These are phyloP conservation scores for Acanthococcus lagerstroemiae DNA, from an alignment of 2,888 invertebrate species.

Conservation along the genomic window DNA sequence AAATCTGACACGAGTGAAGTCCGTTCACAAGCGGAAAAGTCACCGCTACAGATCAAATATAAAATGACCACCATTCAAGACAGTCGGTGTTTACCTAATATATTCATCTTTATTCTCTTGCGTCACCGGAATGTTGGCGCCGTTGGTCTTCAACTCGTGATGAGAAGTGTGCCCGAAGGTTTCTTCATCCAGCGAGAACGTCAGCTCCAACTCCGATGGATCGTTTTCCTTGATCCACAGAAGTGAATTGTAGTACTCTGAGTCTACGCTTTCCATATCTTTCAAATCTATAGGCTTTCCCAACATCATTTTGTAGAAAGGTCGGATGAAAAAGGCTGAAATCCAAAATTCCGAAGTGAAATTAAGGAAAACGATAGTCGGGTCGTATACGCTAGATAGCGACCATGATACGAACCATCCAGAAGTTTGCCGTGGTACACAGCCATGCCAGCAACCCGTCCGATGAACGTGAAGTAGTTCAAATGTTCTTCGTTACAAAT, in stretches of 20 bases:
- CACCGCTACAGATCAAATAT: no score
- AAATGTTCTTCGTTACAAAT: slow-evolving; percentile 96
- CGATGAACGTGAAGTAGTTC: slow-evolving; percentile 97
- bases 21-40: no score
- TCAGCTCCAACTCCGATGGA: slow-evolving; percentile 84
- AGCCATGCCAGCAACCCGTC: slow-evolving; percentile 96
- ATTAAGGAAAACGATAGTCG: no score
- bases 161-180: slow-evolving; percentile 90
- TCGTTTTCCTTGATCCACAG: slow-evolving; percentile 95
- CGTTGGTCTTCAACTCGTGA: slow-evolving; percentile 80
- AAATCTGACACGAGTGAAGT: no score
- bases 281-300: slow-evolving; percentile 83
- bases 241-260: slow-evolving; percentile 95
- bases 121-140: slow-evolving; percentile 79
- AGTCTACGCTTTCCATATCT: slow-evolving; percentile 98
- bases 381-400: no score
- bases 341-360: no score
- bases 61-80: no score
- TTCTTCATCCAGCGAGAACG: slow-evolving; percentile 94
- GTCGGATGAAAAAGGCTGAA: slow-evolving; percentile 94
- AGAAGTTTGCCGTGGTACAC: slow-evolving; percentile 96
- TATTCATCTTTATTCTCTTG: slow-evolving; percentile 95
- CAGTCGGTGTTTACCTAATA: slow-evolving; percentile 59
- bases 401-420: slow-evolving; percentile 60
- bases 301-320: slow-evolving; percentile 99